Percentiles rank a stretch among this genome's conserved stretches.
Conservation (phyloP, 2,113 vertebrate genomes). For the Amphiprion ocellaris region DNA sequence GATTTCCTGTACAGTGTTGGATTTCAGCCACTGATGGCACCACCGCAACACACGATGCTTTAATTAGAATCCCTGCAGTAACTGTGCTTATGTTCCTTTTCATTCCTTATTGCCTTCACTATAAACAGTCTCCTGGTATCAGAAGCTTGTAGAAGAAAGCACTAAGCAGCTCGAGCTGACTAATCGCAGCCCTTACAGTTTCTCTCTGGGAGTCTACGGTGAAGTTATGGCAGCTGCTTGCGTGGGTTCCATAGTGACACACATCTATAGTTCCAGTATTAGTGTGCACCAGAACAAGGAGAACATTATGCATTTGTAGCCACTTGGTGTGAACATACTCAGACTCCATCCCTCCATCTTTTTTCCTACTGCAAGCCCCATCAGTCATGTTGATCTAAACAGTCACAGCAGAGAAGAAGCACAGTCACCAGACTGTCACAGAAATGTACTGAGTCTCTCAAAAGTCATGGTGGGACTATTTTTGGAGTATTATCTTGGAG, state of each 20-base stretch:
- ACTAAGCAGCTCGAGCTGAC: background rate
- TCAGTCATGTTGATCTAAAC: conserved; percentile 46
- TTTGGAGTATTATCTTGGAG: too few relatives aligned
- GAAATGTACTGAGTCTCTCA: background rate
- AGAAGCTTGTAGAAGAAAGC: background rate
- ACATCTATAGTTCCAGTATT: background rate
- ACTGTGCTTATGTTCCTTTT: background rate
- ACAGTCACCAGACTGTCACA: conserved; percentile 4
- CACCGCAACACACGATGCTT: conserved; percentile 12
- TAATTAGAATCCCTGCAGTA: conserved; percentile 20
- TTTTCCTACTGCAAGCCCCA: conserved; percentile 8
- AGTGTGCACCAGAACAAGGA: conserved; percentile 8
- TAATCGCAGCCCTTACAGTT: background rate
- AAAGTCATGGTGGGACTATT: too few relatives aligned
- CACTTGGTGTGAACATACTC: background rate
- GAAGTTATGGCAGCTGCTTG: background rate
- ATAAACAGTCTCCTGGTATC: background rate
- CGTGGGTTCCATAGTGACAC: background rate
- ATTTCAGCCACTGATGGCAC: conserved; percentile 17
- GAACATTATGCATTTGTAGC: conserved; percentile 9
- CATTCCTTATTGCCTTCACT: background rate
- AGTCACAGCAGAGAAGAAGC: conserved; percentile 26
- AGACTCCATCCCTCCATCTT: background rate
- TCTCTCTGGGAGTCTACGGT: background rate
- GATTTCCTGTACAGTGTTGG: conserved; percentile 20